These are phyloP conservation scores for Armadillidium nasatum DNA, from an alignment of 1,140 invertebrate genomes.

Conservation along the genomic window DNA sequence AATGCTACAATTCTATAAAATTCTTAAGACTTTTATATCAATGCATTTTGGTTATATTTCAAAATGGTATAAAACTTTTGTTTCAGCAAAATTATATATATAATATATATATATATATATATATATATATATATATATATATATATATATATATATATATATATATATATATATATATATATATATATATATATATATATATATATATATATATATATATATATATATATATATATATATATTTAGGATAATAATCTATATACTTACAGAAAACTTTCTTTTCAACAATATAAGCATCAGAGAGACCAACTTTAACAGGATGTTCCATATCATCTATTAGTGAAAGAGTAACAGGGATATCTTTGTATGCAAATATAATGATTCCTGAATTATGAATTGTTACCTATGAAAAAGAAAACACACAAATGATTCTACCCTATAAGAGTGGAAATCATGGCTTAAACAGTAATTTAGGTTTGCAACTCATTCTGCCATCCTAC, in stretches of 20 bases:
- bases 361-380: slow-evolving; percentile 87
- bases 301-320: slow-evolving; percentile 95
- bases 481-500: too few species aligned
- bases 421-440: too few species aligned
- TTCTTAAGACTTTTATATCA: too few species aligned
- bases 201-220: slow-evolving; percentile 18
- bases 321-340: slow-evolving; percentile 74
- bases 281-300: slow-evolving; percentile 94
- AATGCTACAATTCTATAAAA: too few species aligned
- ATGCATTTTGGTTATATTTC: too few species aligned
- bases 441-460: too few species aligned
- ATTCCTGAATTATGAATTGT: slow-evolving; percentile 74
- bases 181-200: slow-evolving; percentile 20
- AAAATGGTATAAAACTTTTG: too few species aligned
- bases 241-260: neutral
- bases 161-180: slow-evolving; percentile 20
- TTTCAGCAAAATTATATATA: too few species aligned
- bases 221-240: neutral
- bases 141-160: slow-evolving; percentile 22
- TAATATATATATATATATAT: slow-evolving; percentile 21
- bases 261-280: slow-evolving; percentile 74
- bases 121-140: slow-evolving; percentile 16
- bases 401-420: slow-evolving; percentile 25
- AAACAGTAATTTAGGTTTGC: too few species aligned
- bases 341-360: slow-evolving; percentile 68